Conservation (phyloP, 2,888 invertebrate genomes). For the Limnephilus lunatus region DNA sequence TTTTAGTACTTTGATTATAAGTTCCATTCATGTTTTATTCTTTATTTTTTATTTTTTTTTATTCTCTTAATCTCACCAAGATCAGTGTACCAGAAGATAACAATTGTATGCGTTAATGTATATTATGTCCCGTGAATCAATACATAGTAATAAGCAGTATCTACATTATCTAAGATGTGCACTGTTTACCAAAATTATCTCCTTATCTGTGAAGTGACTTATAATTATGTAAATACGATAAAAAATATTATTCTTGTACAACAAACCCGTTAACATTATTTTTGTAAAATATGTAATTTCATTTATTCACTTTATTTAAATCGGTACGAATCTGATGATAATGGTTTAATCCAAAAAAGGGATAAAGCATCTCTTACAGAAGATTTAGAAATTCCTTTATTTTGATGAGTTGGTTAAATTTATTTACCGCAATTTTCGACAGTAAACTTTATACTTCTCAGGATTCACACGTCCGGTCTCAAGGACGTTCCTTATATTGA, state of each 20-base stretch:
- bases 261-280: background rate
- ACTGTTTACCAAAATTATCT: background rate
- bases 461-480: conserved; percentile 18
- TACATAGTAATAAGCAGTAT: background rate
- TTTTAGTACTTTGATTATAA: too few species aligned
- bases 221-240: background rate
- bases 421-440: background rate
- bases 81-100: background rate
- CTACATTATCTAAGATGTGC: background rate
- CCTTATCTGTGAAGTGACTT: background rate
- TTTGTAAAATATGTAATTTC: background rate
- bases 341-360: background rate
- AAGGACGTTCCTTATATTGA: conserved; percentile 54
- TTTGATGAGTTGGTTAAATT: background rate
- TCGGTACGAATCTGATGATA: background rate
- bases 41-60: background rate
- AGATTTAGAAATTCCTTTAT: background rate
- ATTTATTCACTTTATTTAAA: background rate
- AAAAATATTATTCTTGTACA: background rate
- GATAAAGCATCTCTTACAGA: background rate
- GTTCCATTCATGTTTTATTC: too few species aligned
- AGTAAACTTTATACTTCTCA: background rate
- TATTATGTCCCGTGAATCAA: background rate
- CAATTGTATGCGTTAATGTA: background rate
- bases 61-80: background rate